These are phyloP conservation scores for Drosophila eugracilis DNA, from an alignment of 1,140 invertebrate species.

Conservation along the genomic window DNA sequence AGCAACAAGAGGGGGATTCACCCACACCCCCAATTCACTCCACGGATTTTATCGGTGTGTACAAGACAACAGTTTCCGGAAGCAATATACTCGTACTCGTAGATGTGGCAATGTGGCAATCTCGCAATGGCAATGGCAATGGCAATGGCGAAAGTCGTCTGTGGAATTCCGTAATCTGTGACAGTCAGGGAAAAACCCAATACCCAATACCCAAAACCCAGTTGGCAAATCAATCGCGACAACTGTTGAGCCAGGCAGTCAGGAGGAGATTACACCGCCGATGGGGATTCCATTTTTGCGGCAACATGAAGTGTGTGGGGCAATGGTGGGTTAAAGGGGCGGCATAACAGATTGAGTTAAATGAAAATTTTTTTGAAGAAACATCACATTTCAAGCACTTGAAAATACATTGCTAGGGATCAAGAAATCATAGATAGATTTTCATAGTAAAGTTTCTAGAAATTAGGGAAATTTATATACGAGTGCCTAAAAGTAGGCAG, in stretches of 20 bases:
- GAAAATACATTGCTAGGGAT: no score
- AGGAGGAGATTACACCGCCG: constrained; percentile 6
- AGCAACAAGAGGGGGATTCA: not conserved
- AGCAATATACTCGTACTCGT: constrained; percentile 38
- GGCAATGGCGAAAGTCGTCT: constrained; percentile 1
- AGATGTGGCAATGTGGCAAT: constrained; percentile 14
- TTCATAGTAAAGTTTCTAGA: no score
- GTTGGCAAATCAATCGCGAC: constrained; percentile 41
- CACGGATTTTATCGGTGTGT: not conserved
- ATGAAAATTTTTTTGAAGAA: no score
- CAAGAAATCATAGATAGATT: no score
- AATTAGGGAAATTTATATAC: no score
- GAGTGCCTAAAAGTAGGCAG: not conserved
- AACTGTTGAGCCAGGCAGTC: constrained; percentile 16
- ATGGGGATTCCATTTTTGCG: constrained; percentile 1
- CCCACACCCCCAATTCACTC: no score
- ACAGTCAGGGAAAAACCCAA: not conserved
- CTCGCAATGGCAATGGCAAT: no score
- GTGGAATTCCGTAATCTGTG: constrained; percentile 10
- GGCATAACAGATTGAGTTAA: not conserved
- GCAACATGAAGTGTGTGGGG: no score
- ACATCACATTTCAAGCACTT: no score
- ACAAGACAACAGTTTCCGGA: constrained; percentile 49
- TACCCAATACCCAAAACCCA: not conserved
- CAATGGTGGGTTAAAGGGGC: not conserved